Conservation (phyloP, 2,888 invertebrate species). For the Caenorhabditis panamensis region DNA sequence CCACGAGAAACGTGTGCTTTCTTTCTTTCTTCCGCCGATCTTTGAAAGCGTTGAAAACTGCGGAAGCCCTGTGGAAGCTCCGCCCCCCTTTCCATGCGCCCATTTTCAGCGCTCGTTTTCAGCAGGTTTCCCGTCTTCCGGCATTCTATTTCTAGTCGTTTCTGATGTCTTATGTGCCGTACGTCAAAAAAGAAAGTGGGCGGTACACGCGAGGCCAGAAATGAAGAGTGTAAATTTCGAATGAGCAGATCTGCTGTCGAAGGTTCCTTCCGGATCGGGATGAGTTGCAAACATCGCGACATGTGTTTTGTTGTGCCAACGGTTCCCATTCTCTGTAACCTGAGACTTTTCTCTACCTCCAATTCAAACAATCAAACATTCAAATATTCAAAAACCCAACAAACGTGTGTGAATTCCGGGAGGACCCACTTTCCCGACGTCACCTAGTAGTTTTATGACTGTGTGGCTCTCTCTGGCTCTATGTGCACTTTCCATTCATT, state of each 20-base stretch:
- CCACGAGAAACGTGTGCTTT: not conserved
- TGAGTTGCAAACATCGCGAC: not conserved
- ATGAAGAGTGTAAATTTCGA: not conserved
- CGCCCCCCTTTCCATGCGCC: constrained; percentile 16
- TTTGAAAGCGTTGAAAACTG: not conserved
- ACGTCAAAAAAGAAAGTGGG: not conserved
- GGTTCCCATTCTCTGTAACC: not conserved
- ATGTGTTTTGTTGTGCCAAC: not conserved
- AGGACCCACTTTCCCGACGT: not conserved
- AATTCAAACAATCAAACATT: not conserved
- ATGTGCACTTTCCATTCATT: not conserved
- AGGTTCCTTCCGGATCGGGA: not conserved
- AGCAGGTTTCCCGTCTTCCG: not conserved
- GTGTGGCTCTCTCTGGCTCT: not conserved
- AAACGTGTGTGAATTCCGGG: not conserved
- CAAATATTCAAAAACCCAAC: not conserved
- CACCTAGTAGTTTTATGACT: not conserved
- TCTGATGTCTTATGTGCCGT: not conserved
- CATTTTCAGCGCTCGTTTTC: constrained; percentile 16
- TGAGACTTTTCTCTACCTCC: not conserved
- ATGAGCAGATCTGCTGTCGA: not conserved
- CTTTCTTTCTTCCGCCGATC: not conserved
- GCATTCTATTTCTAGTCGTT: not conserved
- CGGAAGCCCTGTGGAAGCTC: not conserved
- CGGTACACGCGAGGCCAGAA: not conserved